Conservation (phyloP, 2,888 invertebrate genomes). For the Mycalesis mineus region DNA sequence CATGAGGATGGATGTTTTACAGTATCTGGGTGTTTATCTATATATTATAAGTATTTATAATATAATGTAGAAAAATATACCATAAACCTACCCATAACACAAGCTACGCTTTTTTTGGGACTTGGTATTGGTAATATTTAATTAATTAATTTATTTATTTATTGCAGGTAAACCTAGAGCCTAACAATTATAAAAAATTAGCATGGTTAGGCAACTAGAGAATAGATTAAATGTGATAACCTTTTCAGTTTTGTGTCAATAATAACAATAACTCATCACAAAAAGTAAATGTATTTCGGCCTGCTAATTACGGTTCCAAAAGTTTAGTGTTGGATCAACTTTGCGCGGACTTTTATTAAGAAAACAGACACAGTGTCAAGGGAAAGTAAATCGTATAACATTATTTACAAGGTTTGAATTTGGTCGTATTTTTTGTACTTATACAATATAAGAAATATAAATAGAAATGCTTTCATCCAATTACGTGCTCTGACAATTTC, state of each 20-base stretch:
- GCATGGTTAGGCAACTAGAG: no score
- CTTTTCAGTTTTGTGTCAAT: background rate
- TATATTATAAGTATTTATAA: no score
- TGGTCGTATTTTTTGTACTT: background rate
- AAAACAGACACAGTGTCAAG: background rate
- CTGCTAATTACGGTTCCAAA: background rate
- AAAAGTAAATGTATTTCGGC: background rate
- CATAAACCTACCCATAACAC: no score
- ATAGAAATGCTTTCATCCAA: background rate
- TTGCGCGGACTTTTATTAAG: background rate
- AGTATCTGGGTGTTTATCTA: no score
- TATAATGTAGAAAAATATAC: no score
- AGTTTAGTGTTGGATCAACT: background rate
- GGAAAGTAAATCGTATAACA: background rate
- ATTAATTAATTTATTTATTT: no score
- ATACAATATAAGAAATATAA: background rate
- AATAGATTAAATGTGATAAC: no score
- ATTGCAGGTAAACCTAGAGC: no score
- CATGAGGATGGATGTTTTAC: no score
- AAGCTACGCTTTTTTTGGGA: no score
- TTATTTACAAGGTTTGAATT: background rate
- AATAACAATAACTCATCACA: background rate
- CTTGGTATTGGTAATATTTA: no score
- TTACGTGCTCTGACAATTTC: slow-evolving; percentile 1
- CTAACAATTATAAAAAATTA: no score